Percentiles rank a stretch among this genome's conserved stretches.
phyloP scores from a whole-genome alignment of 1,140 invertebrate genomes.

The Drosophila fuyamai region DNA sequence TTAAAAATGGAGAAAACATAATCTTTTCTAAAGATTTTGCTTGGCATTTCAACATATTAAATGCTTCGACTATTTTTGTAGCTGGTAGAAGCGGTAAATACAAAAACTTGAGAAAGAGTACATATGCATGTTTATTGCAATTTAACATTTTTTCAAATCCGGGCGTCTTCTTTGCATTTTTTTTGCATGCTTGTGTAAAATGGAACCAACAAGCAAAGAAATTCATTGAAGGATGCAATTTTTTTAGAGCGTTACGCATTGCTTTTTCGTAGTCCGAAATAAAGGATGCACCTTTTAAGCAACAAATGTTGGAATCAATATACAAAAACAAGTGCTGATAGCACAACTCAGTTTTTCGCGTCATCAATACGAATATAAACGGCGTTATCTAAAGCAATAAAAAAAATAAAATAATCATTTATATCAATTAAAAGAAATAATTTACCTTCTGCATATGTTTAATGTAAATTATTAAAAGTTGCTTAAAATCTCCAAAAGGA shows the following conservation, averaged over 20 bases:
- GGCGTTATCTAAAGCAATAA: background rate
- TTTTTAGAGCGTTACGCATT: background rate
- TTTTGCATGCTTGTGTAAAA: conserved; percentile 2
- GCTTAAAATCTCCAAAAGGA: background rate
- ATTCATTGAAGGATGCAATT: background rate
- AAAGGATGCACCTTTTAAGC: background rate
- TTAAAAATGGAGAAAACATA: no score
- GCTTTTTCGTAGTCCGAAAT: no score
- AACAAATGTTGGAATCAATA: background rate
- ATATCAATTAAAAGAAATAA: background rate
- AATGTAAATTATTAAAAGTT: conserved; percentile 10
- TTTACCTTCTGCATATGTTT: conserved; percentile 2
- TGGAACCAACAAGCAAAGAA: background rate
- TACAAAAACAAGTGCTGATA: background rate
- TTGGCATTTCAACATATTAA: no score
- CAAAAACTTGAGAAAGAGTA: background rate
- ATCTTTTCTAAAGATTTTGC: no score
- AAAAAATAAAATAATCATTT: background rate
- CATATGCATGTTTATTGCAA: background rate
- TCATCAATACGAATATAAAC: background rate
- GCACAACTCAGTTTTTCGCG: background rate
- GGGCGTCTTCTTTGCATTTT: background rate
- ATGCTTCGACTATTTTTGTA: background rate
- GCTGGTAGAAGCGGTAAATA: no score
- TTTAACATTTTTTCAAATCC: background rate